These are phyloP conservation scores for Drosophila ercepeae DNA, from an alignment of 1,140 invertebrate genomes.

Conservation along the genomic window DNA sequence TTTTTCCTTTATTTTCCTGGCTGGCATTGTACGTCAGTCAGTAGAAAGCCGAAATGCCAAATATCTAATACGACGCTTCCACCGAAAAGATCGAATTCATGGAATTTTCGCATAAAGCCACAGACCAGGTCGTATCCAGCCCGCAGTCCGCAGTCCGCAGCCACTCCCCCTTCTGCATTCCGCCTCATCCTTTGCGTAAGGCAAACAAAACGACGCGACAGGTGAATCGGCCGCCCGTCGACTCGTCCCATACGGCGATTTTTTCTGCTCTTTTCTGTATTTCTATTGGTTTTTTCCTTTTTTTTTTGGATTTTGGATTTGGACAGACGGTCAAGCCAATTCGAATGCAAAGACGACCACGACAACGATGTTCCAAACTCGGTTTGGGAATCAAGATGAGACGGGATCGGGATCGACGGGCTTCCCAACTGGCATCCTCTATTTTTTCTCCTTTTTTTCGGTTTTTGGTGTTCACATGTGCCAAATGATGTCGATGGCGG, in stretches of 20 bases:
- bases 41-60: conserved; percentile 69
- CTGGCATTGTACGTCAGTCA: conserved; percentile 68
- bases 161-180: conserved; percentile 26
- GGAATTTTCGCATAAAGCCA: conserved; percentile 72
- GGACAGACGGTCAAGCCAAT: conserved; percentile 7
- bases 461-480: conserved; percentile 62
- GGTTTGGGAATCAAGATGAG: background rate
- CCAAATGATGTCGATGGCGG: conserved; percentile 60
- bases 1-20: conserved; percentile 9
- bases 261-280: background rate
- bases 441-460: conserved; percentile 14
- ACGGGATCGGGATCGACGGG: conserved; percentile 12
- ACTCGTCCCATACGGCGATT: conserved; percentile 70
- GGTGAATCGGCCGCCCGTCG: conserved; percentile 78
- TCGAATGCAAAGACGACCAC: conserved; percentile 26
- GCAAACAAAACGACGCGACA: conserved; percentile 77
- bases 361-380: conserved; percentile 22
- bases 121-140: conserved; percentile 40
- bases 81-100: conserved; percentile 79
- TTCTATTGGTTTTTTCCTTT: background rate
- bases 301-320: conserved; percentile 1
- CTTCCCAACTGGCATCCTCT: conserved; percentile 12
- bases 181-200: conserved; percentile 57
- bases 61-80: conserved; percentile 74
- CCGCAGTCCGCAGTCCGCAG: background rate